Base-by-base conservation (phyloP, 2,888 invertebrate species). In the Rhingia campestris region DNA sequence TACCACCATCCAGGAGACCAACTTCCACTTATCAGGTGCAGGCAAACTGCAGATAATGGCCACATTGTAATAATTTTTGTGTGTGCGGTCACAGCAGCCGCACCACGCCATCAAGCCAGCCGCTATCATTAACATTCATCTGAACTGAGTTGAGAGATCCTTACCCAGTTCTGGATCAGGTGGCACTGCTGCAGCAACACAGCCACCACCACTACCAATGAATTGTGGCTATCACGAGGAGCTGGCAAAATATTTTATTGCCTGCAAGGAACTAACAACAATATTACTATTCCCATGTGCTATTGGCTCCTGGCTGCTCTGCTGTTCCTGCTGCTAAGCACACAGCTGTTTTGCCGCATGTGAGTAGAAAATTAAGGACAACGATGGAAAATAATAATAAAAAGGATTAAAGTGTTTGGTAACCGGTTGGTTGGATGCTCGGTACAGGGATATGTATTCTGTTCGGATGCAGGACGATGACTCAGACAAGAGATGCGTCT, bases 341-440 rank as follows among this genome's bases (percentile, higher is more conserved):
- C 79, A 69, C 82, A 84, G 79, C 56, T 84, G 82, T 84, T 84
- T 84, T 80, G 82, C 79, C 82, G 79, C 82, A 84, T 74, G 79
- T 80, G 82, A 74, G 59, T 74, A 74, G 73, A 69, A 51, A 84
- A 84, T 79, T 79, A 74, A 74, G 69, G 63, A 67, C 49, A 63
- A 63, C 56, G 72, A 77, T 77, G 66, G 66, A 66, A 56, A 64
- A 64, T 74, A 73, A 80, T 45, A 81, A 72, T 64, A 72, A 66
- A 64, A 76, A 47, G 61, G 41, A 73, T 66, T 72, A 66, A 72
- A 54, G 70, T 53, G 64, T 35, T 66, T 45, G 10, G 53, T 53
- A 58, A 75, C 75, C 59, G 51, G 54, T 41, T 10, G 64, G 35
- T 7, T 35, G 6, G 30, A 35, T 9, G 10, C 39, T 51, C 30